Percentiles rank a stretch among this genome's conserved stretches.
phyloP scores from a whole-genome alignment of 35 echinoderm and acorn worm species.

The Chiridota heheva region DNA sequence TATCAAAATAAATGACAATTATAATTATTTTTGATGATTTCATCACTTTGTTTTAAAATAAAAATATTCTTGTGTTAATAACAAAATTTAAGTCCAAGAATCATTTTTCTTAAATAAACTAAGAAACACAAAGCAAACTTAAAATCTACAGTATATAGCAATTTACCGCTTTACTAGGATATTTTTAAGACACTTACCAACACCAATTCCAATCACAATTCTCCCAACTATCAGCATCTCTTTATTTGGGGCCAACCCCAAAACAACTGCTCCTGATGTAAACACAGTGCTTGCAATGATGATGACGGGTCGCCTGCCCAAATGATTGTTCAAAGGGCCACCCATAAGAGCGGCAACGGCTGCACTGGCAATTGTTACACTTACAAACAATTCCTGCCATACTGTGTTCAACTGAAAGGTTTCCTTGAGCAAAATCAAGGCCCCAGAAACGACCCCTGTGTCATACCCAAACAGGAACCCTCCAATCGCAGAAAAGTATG shows the following conservation, averaged over 20 bases:
- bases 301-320: constrained; percentile 75
- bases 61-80: too few species aligned
- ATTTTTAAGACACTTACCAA: constrained; percentile 60
- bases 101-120: too few species aligned
- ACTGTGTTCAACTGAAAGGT: constrained; percentile 65
- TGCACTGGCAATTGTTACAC: constrained; percentile 74
- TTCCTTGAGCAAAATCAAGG: constrained; percentile 79
- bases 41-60: too few species aligned
- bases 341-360: constrained; percentile 66
- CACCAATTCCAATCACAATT: constrained; percentile 76
- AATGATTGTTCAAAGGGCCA: constrained; percentile 70
- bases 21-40: too few species aligned
- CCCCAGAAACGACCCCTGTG: constrained; percentile 95
- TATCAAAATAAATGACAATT: too few species aligned
- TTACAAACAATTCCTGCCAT: constrained; percentile 94
- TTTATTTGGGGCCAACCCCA: constrained; percentile 52
- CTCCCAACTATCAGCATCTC: constrained; percentile 58
- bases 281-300: constrained; percentile 67
- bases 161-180: too few species aligned
- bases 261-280: constrained; percentile 48
- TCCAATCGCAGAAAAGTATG: constrained; percentile 80
- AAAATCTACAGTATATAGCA: too few species aligned
- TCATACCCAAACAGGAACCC: constrained; percentile 98
- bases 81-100: too few species aligned
- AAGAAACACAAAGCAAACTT: too few species aligned